A percentile compares a stretch with the other conserved stretches of the same genome.
These are phyloP conservation scores for Fukomys damarensis DNA, from an alignment of 2,113 vertebrate genomes.

Conservation along the genomic window DNA sequence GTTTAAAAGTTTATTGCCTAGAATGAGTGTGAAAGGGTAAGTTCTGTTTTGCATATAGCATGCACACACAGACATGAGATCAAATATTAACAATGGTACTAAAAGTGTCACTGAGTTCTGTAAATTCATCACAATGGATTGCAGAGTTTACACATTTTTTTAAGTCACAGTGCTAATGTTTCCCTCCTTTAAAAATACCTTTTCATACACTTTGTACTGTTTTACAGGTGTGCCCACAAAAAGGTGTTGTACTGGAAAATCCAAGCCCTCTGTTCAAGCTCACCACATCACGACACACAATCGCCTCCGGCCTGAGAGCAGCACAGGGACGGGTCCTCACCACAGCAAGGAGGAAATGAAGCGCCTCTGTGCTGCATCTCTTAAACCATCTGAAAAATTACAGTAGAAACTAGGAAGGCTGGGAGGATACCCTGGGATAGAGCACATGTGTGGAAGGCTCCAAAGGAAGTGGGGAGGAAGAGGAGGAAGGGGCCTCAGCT, in stretches of 20 bases:
- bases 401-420: neutral
- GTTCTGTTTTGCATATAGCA: neutral
- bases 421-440: neutral
- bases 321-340: rapidly evolving
- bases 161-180: neutral
- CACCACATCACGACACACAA: neutral
- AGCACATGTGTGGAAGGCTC: neutral
- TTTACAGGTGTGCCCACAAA: neutral
- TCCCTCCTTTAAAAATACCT: neutral
- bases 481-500: rapidly evolving
- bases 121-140: neutral
- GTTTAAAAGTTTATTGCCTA: neutral
- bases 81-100: neutral
- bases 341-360: neutral
- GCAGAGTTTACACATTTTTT: neutral
- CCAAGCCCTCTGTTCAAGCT: neutral
- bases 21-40: neutral
- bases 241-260: neutral
- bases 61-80: neutral
- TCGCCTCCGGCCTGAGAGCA: neutral
- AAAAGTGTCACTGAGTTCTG: neutral
- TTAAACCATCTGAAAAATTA: neutral
- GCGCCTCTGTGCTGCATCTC: neutral
- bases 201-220: neutral
- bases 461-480: neutral